phyloP scores from a whole-genome alignment of 2,888 invertebrate species.

The Papilio elwesi region DNA sequence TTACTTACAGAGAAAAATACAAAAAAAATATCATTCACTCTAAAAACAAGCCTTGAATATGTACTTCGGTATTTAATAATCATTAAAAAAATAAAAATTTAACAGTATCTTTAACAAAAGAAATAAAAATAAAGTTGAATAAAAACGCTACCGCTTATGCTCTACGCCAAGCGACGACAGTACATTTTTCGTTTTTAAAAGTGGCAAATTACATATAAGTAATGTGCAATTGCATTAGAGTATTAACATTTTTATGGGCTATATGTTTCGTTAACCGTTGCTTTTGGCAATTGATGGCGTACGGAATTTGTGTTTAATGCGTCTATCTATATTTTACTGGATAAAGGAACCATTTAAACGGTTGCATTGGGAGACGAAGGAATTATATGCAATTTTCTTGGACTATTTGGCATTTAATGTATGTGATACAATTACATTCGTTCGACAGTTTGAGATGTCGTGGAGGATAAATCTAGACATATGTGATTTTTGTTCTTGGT shows the following conservation, averaged over 20 bases:
- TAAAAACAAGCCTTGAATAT: too few species aligned
- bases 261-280: slow-evolving; percentile 73
- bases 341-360: slow-evolving; percentile 57
- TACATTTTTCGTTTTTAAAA: slow-evolving; percentile 75
- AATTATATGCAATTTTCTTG: slow-evolving; percentile 22
- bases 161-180: slow-evolving; percentile 49
- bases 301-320: slow-evolving; percentile 69
- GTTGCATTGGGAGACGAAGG: slow-evolving; percentile 43
- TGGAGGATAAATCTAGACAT: not conserved
- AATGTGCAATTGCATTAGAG: slow-evolving; percentile 80
- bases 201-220: slow-evolving; percentile 81
- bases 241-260: slow-evolving; percentile 82
- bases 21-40: too few species aligned
- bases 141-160: slow-evolving; percentile 45
- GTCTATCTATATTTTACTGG: slow-evolving; percentile 57
- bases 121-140: not conserved
- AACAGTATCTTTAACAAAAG: too few species aligned
- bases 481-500: slow-evolving; percentile 32
- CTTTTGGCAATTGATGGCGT: slow-evolving; percentile 70
- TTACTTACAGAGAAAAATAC: too few species aligned
- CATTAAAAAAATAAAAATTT: too few species aligned
- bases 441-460: not conserved
- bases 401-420: slow-evolving; percentile 18
- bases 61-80: too few species aligned
- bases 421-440: not conserved